Evolutionary conservation across 2,888 invertebrate species (phyloP).

Genomic region (Melolontha melolontha): DNA sequence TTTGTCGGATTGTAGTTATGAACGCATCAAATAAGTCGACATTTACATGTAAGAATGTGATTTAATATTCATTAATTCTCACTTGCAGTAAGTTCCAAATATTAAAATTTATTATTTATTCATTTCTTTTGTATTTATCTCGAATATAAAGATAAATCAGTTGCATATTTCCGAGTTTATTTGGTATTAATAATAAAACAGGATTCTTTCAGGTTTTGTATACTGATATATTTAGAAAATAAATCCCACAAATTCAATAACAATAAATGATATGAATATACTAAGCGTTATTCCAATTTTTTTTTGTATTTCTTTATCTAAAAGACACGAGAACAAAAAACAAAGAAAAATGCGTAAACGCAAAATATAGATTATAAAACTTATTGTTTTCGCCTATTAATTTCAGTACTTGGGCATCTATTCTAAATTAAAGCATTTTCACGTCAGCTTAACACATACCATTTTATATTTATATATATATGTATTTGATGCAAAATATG

Average conservation of each 20-base stretch:
- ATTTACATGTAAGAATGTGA: no score
- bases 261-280: conserved; percentile 42
- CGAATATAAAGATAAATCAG: no score
- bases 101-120: no score
- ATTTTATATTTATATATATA: conserved; percentile 53
- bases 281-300: conserved; percentile 37
- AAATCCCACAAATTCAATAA: conserved; percentile 34
- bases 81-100: no score
- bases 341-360: conserved; percentile 5
- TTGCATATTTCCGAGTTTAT: no score
- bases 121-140: no score
- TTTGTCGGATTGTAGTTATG: no score
- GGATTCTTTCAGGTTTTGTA: neutral
- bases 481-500: conserved; percentile 59
- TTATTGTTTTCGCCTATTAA: conserved; percentile 20
- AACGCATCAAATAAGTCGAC: no score
- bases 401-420: conserved; percentile 43
- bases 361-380: conserved; percentile 24
- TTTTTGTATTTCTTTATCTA: conserved; percentile 20
- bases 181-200: no score
- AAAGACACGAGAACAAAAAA: conserved; percentile 9
- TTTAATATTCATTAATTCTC: no score
- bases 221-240: conserved; percentile 37
- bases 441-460: conserved; percentile 56
- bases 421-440: conserved; percentile 57